Evolutionary conservation across 2,113 vertebrate genomes (phyloP), one percentile per base, ranked within the genome.

Genomic region (Psittacara wagleri): DNA sequence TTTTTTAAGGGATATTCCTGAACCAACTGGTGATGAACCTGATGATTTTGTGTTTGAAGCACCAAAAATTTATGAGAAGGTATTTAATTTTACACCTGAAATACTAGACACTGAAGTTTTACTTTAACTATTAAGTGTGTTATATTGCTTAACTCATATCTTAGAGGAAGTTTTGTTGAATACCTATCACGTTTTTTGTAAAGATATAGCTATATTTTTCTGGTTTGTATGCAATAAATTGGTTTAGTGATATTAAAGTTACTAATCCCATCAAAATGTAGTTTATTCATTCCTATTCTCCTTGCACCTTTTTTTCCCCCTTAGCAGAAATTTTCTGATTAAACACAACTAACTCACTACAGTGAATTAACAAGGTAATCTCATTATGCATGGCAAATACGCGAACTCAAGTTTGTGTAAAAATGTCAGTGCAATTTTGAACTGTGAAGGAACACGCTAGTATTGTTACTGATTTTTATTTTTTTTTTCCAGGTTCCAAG

Each of bases 41-140:
- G 98, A 98, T 69, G 98, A 98, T 10, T 59, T 28, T 66, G 13
- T 68, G 4, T 97, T 98, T 94, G 90, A 96, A 96, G 46, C 97
- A 64, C 98, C 98, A 64, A 98, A 98, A 96, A 0, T 98, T 95
- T 98, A 98, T 83, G 98, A 98, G 91, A 13, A 97, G 98, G 98
- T 98, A 97, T 88, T 96, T 82, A 2, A 85, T 83, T 93, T 92
- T 88, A 43, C 1, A 3, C 6, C 33, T 74, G 48, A 88, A 93
- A 63, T 80, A 46, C 12, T 69, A 63, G 29, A 8, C 37, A 75
- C 9, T 27, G 13, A 44, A 39, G 0, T 46, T 81, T 77, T 59
- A 11, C 14, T 66, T 85, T 61, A 29, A 61, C 72, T 68, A 28
- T 41, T n/a, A 64, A n/a, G 9, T 24, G 19, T 61, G 7, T 44